Conservation (phyloP, 2,797 vertebrate genomes). For the Propithecus perrieri region DNA sequence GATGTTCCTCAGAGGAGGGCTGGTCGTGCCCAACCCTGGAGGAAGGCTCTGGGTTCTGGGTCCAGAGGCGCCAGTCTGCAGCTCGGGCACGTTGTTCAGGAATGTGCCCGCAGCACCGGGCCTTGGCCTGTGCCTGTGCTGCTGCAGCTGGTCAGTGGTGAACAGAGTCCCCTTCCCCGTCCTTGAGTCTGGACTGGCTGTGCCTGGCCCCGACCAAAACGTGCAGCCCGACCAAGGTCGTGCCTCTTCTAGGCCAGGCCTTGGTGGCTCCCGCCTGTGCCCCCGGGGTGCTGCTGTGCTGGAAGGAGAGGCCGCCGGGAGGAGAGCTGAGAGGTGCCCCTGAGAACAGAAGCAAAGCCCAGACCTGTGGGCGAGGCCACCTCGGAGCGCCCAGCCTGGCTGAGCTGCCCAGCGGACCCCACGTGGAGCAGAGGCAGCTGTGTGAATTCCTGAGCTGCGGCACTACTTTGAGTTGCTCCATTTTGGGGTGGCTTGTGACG, state of each 20-base stretch:
- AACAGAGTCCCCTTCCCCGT: too few species aligned
- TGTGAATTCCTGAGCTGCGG: too few species aligned
- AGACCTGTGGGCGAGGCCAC: not conserved
- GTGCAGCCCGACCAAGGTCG: accelerated
- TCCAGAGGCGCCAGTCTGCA: too few species aligned
- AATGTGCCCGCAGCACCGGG: too few species aligned
- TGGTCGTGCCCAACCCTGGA: too few species aligned
- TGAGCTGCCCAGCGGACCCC: not conserved
- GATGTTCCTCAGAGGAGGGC: accelerated
- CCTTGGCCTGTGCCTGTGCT: not conserved
- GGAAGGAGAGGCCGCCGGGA: too few species aligned
- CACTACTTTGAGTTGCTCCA: not conserved
- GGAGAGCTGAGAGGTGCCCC: not conserved
- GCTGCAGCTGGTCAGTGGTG: too few species aligned
- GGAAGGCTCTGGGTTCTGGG: not conserved
- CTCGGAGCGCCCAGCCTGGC: too few species aligned
- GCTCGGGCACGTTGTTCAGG: accelerated
- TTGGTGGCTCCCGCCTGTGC: not conserved
- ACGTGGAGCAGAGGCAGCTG: not conserved
- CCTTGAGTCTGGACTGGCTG: too few species aligned
- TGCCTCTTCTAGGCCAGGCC: not conserved
- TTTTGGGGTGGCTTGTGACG: not conserved
- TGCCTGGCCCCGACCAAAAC: too few species aligned
- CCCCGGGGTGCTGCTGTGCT: not conserved
- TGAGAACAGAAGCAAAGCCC: not conserved